phyloP scores from a whole-genome alignment of 64 coral and sea anemone genomes.

The Montipora efflorescens region DNA sequence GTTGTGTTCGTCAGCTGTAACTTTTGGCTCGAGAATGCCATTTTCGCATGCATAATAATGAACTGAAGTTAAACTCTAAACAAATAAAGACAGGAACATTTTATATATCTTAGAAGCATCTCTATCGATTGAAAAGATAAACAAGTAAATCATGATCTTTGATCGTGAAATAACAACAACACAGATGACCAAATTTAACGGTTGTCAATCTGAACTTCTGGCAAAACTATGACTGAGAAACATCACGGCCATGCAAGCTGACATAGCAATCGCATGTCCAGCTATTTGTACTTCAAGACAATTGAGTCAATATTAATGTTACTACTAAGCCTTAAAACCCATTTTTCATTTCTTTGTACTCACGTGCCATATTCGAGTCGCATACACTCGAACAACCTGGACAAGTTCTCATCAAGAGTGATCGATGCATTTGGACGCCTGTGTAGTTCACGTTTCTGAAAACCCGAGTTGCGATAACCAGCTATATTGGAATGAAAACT shows the following conservation, averaged over 20 bases:
- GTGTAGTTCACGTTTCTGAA: background rate
- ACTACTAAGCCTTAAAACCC: background rate
- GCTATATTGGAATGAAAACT: background rate
- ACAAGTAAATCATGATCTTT: background rate
- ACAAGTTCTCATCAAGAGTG: slow-evolving; percentile 85
- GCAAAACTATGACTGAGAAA: background rate
- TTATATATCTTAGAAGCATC: background rate
- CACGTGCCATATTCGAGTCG: slow-evolving; percentile 94
- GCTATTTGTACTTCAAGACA: background rate
- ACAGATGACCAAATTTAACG: background rate
- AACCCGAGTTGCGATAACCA: slow-evolving; percentile 2
- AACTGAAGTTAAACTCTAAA: background rate
- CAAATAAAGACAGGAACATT: background rate
- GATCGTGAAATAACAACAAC: background rate
- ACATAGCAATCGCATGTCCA: background rate
- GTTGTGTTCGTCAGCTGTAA: background rate
- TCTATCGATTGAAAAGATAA: background rate
- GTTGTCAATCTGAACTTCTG: background rate
- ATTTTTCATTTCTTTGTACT: background rate
- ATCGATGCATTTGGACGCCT: background rate
- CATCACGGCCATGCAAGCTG: background rate
- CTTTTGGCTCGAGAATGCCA: background rate
- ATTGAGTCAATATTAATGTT: background rate
- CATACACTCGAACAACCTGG: slow-evolving; percentile 90
- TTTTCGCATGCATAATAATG: background rate